Conservation (phyloP, 2,888 invertebrate genomes). For the Andrena haemorrhoa region DNA sequence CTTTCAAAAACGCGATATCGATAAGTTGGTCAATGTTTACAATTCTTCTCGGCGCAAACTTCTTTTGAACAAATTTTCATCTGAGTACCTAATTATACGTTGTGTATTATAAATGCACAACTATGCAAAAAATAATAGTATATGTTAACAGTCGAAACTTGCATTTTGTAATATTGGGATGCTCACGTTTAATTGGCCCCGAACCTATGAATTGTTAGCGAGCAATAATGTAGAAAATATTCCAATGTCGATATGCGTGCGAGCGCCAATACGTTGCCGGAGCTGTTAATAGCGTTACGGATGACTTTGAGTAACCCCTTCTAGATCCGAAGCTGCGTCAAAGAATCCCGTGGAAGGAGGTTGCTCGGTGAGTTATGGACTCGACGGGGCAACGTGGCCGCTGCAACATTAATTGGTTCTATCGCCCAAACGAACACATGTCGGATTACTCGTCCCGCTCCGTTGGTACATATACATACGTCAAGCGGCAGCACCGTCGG, state of each 20-base stretch:
- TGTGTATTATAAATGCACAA: too few species aligned
- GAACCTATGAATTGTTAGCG: background rate
- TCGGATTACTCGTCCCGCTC: constrained; percentile 76
- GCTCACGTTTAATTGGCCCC: background rate
- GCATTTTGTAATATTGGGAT: background rate
- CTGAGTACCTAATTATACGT: too few species aligned
- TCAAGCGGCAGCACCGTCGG: constrained; percentile 63
- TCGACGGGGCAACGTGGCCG: constrained; percentile 72
- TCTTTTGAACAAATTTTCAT: too few species aligned
- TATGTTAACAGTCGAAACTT: background rate
- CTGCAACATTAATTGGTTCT: constrained; percentile 81
- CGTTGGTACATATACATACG: constrained; percentile 69
- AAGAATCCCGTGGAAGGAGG: constrained; percentile 60
- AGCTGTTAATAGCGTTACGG: constrained; percentile 24
- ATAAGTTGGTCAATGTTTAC: too few species aligned
- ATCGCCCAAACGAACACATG: constrained; percentile 81
- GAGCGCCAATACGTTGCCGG: background rate
- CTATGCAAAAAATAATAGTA: background rate
- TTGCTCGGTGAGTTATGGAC: constrained; percentile 73
- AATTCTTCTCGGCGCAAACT: too few species aligned
- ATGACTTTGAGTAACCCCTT: constrained; percentile 34
- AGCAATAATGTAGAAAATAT: background rate
- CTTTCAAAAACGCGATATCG: too few species aligned
- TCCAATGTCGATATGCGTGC: background rate
- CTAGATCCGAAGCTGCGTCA: constrained; percentile 50